Base-by-base conservation (phyloP, 2,888 invertebrate genomes). In the Thecocarcelia acutangulata region DNA sequence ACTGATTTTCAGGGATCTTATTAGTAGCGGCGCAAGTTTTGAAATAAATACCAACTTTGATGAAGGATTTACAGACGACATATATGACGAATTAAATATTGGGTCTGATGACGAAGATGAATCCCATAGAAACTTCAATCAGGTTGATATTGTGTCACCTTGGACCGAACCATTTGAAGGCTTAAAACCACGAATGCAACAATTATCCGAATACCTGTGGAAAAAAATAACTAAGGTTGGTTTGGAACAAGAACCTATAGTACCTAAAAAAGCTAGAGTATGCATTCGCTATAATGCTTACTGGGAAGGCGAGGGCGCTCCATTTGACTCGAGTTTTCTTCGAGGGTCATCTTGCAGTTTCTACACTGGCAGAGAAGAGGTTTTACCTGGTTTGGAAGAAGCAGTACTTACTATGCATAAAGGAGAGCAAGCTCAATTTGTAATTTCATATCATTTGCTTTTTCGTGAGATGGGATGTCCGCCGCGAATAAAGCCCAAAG, bases 351-450 rank as follows among this genome's bases (percentile, higher is more conserved):
- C 88, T 2, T 87, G 85, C 69, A 87, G 85, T 1, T 90, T 90
- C 28, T 86, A 87, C 24, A 89, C 88, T 0, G 88, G 88, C 0
- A 78, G 80, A 1, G 46, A 84, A 5, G 92, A 86, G 42, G 87
- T 91, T 0, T 61, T 95, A 15, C 92, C 92, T 40, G 97, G 97
- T 0, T 89, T 97, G 12, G 94, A 95, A 84, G 90, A 93, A 5
- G 96, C 94, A 0, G 92, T 97, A 8, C 89, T 91, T 64, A 93
- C 95, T 0, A 97, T 98, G 97, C 91, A 92, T 85, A 93, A 94
- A n/a, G 94, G 93, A 52, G 98, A 98, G 91, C 92, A 94, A 80
- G 92, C 97, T 0, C 91, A 95, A 64, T 97, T 97, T 89, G 90
- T 97, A 0, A 92, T 97, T 24, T 92, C 94, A 6, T 94, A 95